Evolutionary conservation across 2,888 invertebrate species (phyloP), one percentile per base, ranked within the genome.

Genomic region (Alcis repandata): DNA sequence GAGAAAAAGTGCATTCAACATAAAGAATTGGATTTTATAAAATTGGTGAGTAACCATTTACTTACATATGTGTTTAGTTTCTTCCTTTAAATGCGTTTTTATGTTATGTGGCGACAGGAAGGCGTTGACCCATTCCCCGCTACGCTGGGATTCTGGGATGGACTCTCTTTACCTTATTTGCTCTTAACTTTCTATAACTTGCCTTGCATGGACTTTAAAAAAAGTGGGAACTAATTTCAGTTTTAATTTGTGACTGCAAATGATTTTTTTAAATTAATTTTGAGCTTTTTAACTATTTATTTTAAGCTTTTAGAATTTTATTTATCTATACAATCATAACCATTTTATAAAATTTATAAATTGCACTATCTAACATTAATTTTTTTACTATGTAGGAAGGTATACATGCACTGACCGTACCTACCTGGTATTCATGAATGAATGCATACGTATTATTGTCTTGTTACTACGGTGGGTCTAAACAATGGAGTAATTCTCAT

Each of bases 361-460:
- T 40, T 15, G 6, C 7, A n/a, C 15, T 40, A 15, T 3, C 0
- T 3, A 15, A 40, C 15, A 7, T 46, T 11, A 13, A 13, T 46
- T 20, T 46, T 22, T 46, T 46, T 27, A 22, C 2, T 41, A 13
- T 2, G n/a, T 22, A 27, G n/a, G 11, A 27, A 27, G n/a, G 7
- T 19, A 9, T 9, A 36, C 8, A 13, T 17, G 56, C 33, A 43
- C 33, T 19, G n/a, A 27, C 22, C 22, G 40, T 53, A 27, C 40
- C 22, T 53, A 27, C 40, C 22, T 4, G 1, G 51, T 41, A 17
- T 63, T 22, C 27, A 38, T 57, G 63, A 63, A 59, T 63, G 58
- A 59, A 59, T 63, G 58, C 57, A 63, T 52, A 40, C 52, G 52
- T 62, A 46, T 27, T 62, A 46, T 27, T 45, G 15, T 49, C 36